Evolutionary conservation across 2,888 invertebrate species (phyloP).

Genomic region (Apantesis nais): DNA sequence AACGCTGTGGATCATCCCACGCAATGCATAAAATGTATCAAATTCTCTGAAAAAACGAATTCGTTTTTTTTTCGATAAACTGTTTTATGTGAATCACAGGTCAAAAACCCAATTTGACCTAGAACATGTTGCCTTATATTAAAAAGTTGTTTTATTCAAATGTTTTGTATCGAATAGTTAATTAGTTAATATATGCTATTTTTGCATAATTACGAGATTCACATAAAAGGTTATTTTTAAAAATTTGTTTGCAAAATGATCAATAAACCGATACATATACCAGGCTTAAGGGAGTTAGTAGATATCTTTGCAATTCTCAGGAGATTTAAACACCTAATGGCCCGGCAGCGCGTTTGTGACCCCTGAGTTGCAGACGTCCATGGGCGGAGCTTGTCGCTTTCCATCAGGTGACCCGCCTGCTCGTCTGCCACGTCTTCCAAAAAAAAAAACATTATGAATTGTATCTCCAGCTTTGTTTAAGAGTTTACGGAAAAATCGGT

Average conservation of each 20-base stretch:
- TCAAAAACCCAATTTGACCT: slow-evolving; percentile 12
- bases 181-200: slow-evolving; percentile 1
- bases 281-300: too few species aligned
- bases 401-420: too few species aligned
- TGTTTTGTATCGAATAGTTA: slow-evolving; percentile 8
- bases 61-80: not conserved
- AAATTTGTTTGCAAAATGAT: not conserved
- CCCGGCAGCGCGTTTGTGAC: too few species aligned
- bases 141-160: slow-evolving; percentile 2
- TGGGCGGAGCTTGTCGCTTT: too few species aligned
- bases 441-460: too few species aligned
- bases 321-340: too few species aligned
- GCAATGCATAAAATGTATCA: slow-evolving; percentile 1
- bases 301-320: too few species aligned
- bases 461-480: too few species aligned
- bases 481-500: too few species aligned
- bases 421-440: too few species aligned
- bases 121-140: slow-evolving; percentile 6
- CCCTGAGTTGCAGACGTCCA: too few species aligned
- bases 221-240: not conserved
- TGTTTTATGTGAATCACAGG: slow-evolving; percentile 13
- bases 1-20: slow-evolving; percentile 12
- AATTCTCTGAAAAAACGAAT: slow-evolving; percentile 8
- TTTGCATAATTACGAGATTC: not conserved
- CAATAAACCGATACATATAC: not conserved